A percentile compares a stretch with the other conserved stretches of the same genome.
Evolutionary conservation across 2,113 vertebrate species (phyloP).

Genomic region (Phyllostomus hastatus): DNA sequence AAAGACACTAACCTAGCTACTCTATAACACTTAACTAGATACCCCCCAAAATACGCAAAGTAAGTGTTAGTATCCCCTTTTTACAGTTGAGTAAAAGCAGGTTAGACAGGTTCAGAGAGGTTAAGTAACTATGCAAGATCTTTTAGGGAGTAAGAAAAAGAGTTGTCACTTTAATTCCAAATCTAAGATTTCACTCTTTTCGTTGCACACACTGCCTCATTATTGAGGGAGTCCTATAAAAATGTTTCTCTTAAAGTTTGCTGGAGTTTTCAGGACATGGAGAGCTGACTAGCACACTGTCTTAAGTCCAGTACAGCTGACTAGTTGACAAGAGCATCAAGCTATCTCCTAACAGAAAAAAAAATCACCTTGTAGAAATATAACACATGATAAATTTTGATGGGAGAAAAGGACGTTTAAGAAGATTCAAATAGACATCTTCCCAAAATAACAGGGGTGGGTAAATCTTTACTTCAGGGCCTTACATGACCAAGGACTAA

Average conservation of each 20-base stretch:
- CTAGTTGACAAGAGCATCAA: neutral
- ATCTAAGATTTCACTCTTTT: neutral
- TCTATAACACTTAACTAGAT: neutral
- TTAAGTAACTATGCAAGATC: neutral
- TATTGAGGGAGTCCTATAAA: neutral
- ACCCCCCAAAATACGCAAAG: neutral
- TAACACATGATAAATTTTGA: neutral
- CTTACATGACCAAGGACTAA: neutral
- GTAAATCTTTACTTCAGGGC: neutral
- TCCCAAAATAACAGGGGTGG: neutral
- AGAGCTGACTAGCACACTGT: neutral
- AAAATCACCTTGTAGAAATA: neutral
- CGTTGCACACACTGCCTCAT: neutral
- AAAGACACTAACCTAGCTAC: neutral
- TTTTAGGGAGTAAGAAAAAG: neutral
- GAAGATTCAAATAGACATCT: neutral
- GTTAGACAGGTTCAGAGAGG: neutral
- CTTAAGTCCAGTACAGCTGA: neutral
- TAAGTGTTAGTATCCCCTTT: neutral
- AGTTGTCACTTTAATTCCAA: neutral
- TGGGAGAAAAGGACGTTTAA: neutral
- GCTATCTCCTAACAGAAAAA: neutral
- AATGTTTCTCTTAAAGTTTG: neutral
- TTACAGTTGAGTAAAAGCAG: neutral
- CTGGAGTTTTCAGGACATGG: neutral